Percentiles rank a stretch among this genome's conserved stretches.
These are phyloP conservation scores for Xanthia icteritia DNA, from an alignment of 2,888 invertebrate species.

Conservation along the genomic window DNA sequence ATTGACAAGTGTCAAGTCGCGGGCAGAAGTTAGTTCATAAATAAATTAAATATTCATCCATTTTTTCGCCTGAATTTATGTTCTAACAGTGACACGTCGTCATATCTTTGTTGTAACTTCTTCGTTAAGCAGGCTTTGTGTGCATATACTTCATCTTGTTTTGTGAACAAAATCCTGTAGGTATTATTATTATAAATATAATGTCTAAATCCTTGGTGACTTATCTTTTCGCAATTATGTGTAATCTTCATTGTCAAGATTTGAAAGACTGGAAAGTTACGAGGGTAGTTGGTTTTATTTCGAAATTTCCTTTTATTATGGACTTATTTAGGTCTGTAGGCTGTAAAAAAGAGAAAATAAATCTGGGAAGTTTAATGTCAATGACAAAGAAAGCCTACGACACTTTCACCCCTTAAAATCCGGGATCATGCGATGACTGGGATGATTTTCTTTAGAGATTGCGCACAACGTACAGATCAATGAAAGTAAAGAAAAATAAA, in stretches of 20 bases:
- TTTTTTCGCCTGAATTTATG: neutral
- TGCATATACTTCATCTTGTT: constrained; percentile 30
- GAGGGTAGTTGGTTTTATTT: neutral
- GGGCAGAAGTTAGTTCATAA: no score
- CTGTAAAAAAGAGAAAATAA: neutral
- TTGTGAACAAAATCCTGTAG: constrained; percentile 22
- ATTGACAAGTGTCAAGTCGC: no score
- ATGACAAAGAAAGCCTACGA: neutral
- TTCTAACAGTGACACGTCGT: neutral
- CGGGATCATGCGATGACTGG: no score
- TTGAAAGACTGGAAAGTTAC: constrained; percentile 12
- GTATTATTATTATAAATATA: constrained; percentile 26
- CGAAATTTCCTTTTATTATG: neutral
- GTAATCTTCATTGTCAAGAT: constrained; percentile 30
- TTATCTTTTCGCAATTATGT: constrained; percentile 41
- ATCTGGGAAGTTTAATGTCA: neutral
- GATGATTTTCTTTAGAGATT: neutral
- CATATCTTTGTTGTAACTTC: constrained; percentile 26
- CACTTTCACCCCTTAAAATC: neutral
- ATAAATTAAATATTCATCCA: neutral
- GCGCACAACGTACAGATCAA: neutral
- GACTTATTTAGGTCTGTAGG: neutral
- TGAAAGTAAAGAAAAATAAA: neutral
- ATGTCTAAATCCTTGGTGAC: constrained; percentile 21
- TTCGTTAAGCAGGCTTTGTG: constrained; percentile 28